phyloP scores from a whole-genome alignment of 2,113 vertebrate genomes.

The Macroglossus sobrinus region DNA sequence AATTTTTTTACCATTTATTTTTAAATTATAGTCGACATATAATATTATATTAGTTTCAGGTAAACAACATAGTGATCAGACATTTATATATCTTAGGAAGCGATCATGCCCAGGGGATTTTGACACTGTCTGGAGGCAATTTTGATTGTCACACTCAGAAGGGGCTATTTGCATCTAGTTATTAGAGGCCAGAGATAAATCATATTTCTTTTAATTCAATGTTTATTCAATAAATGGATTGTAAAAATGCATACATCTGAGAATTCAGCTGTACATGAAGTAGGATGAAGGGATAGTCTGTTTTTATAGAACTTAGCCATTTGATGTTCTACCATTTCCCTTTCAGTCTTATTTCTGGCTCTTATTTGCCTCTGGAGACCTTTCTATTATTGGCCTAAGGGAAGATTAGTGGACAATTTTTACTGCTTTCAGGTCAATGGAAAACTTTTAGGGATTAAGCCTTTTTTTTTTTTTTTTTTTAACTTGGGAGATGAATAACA shows the following conservation, averaged over 20 bases:
- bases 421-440: constrained; percentile 70
- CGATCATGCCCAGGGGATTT: not conserved
- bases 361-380: constrained; percentile 32
- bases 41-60: not conserved
- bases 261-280: constrained; percentile 70
- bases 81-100: not conserved
- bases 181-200: not conserved
- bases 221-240: constrained; percentile 76
- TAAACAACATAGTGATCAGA: not conserved
- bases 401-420: constrained; percentile 58
- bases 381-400: constrained; percentile 70
- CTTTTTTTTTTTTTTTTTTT: not conserved
- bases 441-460: constrained; percentile 65
- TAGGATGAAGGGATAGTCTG: constrained; percentile 16
- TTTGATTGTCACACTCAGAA: not conserved
- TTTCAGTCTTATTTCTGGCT: constrained; percentile 59
- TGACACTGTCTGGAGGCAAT: not conserved
- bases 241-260: constrained; percentile 70
- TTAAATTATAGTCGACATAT: not conserved
- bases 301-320: constrained; percentile 65
- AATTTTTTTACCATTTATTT: not conserved
- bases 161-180: not conserved
- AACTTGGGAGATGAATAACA: constrained; percentile 78
- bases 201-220: constrained; percentile 63
- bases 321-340: constrained; percentile 5